Evolutionary conservation across 2,888 invertebrate species (phyloP), one percentile per base, ranked within the genome.

Genomic region (Erebia aethiops): DNA sequence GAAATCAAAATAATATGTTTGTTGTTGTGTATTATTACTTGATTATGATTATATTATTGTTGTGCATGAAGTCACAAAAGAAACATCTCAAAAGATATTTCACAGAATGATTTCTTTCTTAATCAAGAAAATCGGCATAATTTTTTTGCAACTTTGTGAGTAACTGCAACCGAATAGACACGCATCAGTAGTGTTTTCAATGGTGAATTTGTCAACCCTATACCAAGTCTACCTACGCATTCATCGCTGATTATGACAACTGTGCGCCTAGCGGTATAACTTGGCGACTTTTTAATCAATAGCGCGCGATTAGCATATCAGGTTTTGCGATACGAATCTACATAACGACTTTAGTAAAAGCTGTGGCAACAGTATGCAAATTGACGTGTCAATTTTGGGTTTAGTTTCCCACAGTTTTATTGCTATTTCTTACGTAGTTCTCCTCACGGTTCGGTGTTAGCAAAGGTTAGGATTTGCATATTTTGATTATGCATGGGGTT

Each of bases 201-300:
- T 49, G 5, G 49, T 35, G 5, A 41, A 16, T n/a, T 41, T 52
- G 61, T 35, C 60, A 67, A 61, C 67, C 67, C 67, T 67, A 67
- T 85, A 87, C 82, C 78, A 86, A 87, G 87, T 88, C 80, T 81
- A 84, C 85, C 86, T 84, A 82, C 80, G 85, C 65, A 65, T 83
- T 87, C 87, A 88, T 78, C 78, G 79, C 82, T 84, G 89, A 89
- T 91, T 91, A 89, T 91, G 89, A 89, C 88, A 82, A 88, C 84
- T 83, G 84, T 81, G 78, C 81, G 83, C 74, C 86, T 91, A 92
- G 92, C 92, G 92, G 92, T 90, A 90, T 81, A 76, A 74, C 80
- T 82, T 80, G 79, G 78, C 80, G 83, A 79, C 84, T 87, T 89
- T 46, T 87, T 90, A 90, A 88, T 89, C 86, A 88, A 88, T 87